A percentile compares a stretch with the other conserved stretches of the same genome.
phyloP scores from a whole-genome alignment of 2,888 invertebrate species.

The Tiphia femorata region DNA sequence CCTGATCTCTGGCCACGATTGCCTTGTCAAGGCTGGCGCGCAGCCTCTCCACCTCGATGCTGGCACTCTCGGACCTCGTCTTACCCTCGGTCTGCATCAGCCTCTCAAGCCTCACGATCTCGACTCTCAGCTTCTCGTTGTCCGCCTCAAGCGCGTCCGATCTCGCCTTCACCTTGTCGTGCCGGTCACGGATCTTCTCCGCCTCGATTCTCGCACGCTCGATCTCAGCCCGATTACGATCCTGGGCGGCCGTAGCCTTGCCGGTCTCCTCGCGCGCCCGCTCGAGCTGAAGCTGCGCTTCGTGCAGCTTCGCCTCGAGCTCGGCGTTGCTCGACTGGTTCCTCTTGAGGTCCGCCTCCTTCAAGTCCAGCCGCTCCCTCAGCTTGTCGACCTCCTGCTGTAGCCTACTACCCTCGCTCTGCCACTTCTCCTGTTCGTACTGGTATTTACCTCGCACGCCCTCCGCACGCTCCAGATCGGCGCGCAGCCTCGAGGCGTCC shows the following conservation, averaged over 20 bases:
- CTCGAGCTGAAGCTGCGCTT: slow-evolving; percentile 85
- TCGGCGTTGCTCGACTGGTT: slow-evolving; percentile 76
- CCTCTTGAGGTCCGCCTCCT: slow-evolving; percentile 82
- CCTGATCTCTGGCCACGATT: slow-evolving; percentile 83
- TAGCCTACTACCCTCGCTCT: slow-evolving; percentile 72
- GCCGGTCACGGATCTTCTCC: slow-evolving; percentile 88
- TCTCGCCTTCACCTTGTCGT: slow-evolving; percentile 84
- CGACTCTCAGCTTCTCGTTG: slow-evolving; percentile 82
- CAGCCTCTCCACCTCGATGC: slow-evolving; percentile 84
- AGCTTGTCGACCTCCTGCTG: slow-evolving; percentile 77
- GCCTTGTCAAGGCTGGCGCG: slow-evolving; percentile 90
- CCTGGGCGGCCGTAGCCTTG: slow-evolving; percentile 81
- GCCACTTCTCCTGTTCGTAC: slow-evolving; percentile 79
- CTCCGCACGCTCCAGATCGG: slow-evolving; percentile 82
- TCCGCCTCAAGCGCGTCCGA: slow-evolving; percentile 80
- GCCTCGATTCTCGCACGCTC: slow-evolving; percentile 90
- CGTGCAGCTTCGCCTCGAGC: slow-evolving; percentile 82
- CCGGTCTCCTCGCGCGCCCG: slow-evolving; percentile 83
- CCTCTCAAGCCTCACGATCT: slow-evolving; percentile 76
- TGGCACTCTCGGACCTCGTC: slow-evolving; percentile 71
- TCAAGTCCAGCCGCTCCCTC: slow-evolving; percentile 81
- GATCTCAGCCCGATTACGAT: slow-evolving; percentile 84
- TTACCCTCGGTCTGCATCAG: slow-evolving; percentile 71
- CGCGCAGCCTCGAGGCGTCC: slow-evolving; percentile 76
- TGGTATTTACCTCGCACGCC: slow-evolving; percentile 85